A percentile compares a stretch with the other conserved stretches of the same genome.
Evolutionary conservation across 2,888 invertebrate genomes (phyloP).

Genomic region (Phyllotreta cruciferae): DNA sequence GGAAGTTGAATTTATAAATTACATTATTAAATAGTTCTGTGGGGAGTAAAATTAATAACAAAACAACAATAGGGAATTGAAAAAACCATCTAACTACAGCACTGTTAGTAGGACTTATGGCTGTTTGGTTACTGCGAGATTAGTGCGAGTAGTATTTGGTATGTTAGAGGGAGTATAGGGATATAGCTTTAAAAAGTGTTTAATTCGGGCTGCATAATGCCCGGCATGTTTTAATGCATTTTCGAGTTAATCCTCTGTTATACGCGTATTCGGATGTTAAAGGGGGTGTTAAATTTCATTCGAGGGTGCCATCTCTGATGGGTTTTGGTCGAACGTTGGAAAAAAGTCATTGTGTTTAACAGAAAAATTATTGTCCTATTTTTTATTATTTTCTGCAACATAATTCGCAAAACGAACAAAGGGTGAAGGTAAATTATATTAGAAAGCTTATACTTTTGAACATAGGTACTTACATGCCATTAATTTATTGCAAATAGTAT

Average conservation of each 20-base stretch:
- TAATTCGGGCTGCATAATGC: conserved; percentile 36
- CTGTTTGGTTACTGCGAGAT: conserved; percentile 43
- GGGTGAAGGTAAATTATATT: too few relatives aligned
- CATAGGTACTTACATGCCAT: too few relatives aligned
- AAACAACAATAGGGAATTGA: too few relatives aligned
- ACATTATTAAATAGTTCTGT: too few relatives aligned
- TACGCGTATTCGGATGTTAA: conserved; percentile 5
- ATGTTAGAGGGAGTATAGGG: conserved; percentile 35
- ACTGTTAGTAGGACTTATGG: not conserved
- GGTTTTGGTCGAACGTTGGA: not conserved
- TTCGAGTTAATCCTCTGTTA: conserved; percentile 22
- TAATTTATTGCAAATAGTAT: too few relatives aligned
- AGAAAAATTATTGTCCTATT: not conserved
- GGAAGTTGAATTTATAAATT: too few relatives aligned
- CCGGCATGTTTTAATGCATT: conserved; percentile 33
- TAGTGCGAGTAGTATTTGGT: conserved; percentile 39
- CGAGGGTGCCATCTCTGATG: not conserved
- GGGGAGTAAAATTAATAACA: too few relatives aligned
- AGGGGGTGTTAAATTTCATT: conserved; percentile 22
- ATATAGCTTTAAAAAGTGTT: conserved; percentile 43
- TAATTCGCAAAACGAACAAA: too few relatives aligned
- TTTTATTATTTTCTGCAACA: too few relatives aligned
- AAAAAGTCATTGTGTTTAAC: not conserved
- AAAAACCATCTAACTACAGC: not conserved
- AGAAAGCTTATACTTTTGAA: too few relatives aligned